Percentiles rank a stretch among this genome's conserved stretches.
These are phyloP conservation scores for Acrobasis suavella DNA, from an alignment of 2,888 invertebrate genomes.

Conservation along the genomic window DNA sequence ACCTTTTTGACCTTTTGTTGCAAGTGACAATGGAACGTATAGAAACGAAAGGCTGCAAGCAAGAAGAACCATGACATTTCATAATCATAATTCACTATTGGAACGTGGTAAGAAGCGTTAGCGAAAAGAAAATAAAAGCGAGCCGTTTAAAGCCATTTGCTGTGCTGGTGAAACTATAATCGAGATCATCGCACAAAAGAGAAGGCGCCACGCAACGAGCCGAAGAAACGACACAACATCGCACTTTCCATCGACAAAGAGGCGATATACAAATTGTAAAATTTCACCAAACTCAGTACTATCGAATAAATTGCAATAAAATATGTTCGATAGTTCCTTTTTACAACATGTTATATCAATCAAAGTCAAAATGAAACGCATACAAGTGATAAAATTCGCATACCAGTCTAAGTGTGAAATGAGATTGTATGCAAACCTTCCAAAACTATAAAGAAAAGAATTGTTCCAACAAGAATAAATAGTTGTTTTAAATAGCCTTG, in stretches of 20 bases:
- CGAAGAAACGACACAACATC: slow-evolving; percentile 52
- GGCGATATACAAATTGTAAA: slow-evolving; percentile 57
- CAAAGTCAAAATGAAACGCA: background rate
- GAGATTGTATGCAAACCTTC: background rate
- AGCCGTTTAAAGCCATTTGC: slow-evolving; percentile 41
- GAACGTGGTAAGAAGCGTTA: slow-evolving; percentile 31
- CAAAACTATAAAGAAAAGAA: slow-evolving; percentile 27
- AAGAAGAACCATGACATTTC: slow-evolving; percentile 42
- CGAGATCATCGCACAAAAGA: slow-evolving; percentile 64
- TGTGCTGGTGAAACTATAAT: slow-evolving; percentile 61
- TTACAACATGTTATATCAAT: background rate
- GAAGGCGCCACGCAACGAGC: slow-evolving; percentile 54
- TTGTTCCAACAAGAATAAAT: slow-evolving; percentile 47
- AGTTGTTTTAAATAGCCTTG: slow-evolving; percentile 58
- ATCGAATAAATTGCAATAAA: background rate
- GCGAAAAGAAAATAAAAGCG: slow-evolving; percentile 41
- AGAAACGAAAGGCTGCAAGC: slow-evolving; percentile 27
- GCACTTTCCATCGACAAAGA: slow-evolving; percentile 62
- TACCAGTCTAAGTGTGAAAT: background rate
- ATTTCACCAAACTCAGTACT: slow-evolving; percentile 41
- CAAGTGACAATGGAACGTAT: slow-evolving; percentile 27
- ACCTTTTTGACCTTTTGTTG: slow-evolving; percentile 18
- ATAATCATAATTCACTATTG: slow-evolving; percentile 25
- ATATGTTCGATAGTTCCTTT: background rate
- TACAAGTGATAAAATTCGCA: background rate